Percentiles rank a stretch among this genome's conserved stretches.
These are phyloP conservation scores for Myotis brandtii DNA, from an alignment of 2,113 vertebrate genomes.

Conservation along the genomic window DNA sequence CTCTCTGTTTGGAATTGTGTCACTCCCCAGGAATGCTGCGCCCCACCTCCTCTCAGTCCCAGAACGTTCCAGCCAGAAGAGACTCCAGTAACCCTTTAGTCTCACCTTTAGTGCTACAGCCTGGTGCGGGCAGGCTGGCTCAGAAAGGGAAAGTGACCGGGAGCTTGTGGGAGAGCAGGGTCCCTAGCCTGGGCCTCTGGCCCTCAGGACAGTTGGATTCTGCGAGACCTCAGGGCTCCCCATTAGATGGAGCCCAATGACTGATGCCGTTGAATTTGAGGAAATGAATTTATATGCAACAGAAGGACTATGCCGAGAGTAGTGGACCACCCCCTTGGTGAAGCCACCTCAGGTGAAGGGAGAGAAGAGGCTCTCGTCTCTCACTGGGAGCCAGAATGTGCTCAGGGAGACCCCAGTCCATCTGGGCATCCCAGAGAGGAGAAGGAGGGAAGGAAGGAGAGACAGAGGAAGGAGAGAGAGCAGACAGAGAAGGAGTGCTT, in stretches of 20 bases:
- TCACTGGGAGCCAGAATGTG: neutral
- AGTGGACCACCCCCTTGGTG: rapidly evolving
- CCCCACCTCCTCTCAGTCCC: conserved; percentile 52
- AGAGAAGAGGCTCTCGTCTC: neutral
- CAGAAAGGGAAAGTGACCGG: conserved; percentile 63
- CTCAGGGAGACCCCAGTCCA: neutral
- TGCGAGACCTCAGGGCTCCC: neutral
- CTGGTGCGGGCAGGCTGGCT: neutral
- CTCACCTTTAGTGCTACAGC: conserved; percentile 43
- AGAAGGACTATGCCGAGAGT: rapidly evolving
- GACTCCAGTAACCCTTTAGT: conserved; percentile 75
- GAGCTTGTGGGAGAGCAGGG: neutral
- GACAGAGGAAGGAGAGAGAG: neutral
- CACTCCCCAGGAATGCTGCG: conserved; percentile 76
- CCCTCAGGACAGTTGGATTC: neutral
- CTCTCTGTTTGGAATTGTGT: conserved; percentile 78
- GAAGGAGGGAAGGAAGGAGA: neutral
- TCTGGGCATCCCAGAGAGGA: neutral
- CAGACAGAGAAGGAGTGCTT: neutral
- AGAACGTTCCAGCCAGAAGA: neutral
- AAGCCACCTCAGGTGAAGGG: neutral
- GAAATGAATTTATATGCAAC: neutral
- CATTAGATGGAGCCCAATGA: neutral
- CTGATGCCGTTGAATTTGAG: neutral
- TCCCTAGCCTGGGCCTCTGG: neutral